A percentile compares a stretch with the other conserved stretches of the same genome.
These are phyloP conservation scores for Perca fluviatilis DNA, from an alignment of 2,113 vertebrate genomes.

Conservation along the genomic window DNA sequence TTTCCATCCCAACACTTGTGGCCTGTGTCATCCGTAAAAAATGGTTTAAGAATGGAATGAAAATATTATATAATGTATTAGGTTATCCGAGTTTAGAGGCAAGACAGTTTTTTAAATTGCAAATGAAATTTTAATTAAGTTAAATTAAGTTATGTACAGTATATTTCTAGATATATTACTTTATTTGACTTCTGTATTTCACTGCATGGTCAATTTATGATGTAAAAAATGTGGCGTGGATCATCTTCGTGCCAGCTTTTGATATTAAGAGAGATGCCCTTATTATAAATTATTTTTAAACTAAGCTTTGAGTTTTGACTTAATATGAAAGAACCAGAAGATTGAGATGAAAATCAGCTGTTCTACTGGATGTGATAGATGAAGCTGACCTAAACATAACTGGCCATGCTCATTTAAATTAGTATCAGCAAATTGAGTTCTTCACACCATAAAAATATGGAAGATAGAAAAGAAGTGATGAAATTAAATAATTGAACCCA, in stretches of 20 bases:
- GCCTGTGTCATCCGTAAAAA: slow-evolving; percentile 2
- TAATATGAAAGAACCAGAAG: not conserved
- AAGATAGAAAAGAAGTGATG: not conserved
- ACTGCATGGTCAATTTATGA: not conserved
- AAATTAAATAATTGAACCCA: not conserved
- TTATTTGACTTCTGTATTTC: not conserved
- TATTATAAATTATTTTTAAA: not conserved
- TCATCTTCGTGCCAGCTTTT: not conserved
- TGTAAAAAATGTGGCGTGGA: not conserved
- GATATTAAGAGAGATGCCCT: not conserved
- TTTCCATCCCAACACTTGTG: slow-evolving; percentile 22
- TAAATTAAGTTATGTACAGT: not conserved
- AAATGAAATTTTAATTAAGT: not conserved
- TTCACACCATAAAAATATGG: not conserved
- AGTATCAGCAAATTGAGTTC: not conserved
- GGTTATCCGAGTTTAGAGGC: not conserved
- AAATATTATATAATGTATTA: not conserved
- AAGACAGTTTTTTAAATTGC: not conserved
- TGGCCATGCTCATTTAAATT: not conserved
- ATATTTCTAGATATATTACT: not conserved
- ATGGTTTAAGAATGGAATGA: not conserved
- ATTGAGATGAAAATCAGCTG: not conserved
- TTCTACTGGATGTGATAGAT: not conserved
- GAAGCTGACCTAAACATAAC: not conserved
- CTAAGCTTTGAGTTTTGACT: not conserved